Base-by-base conservation (phyloP, 2,888 invertebrate species). In the Acrocera orbiculus region DNA sequence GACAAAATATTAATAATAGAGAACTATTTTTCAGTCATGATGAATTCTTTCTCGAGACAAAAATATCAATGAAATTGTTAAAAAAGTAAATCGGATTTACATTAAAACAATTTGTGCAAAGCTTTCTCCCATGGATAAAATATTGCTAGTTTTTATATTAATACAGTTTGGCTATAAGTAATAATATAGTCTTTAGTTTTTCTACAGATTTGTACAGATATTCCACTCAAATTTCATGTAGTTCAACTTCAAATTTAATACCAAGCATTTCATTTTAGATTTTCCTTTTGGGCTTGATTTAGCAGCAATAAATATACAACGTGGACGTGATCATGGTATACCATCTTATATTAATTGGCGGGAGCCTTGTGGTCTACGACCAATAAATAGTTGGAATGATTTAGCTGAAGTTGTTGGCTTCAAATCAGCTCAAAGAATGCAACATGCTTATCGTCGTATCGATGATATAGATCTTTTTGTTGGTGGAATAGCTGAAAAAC, bases 401-500 rank as follows among this genome's bases (percentile, higher is more conserved):
- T 61, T 86, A 22, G 65, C 71, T 13, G 66, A 66, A 41, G 67
- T 76, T 0, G 76, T 81, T 64, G 69, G 73, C 1, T 60, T 66
- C 4, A 66, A 70, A 30, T 70, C 72, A 2, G 70, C 69, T 0
- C 63, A 65, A 36, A 71, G 73, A 37, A 66, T 83, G 36, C 65
- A 67, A 35, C 57, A 62, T 36, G 59, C 73, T 32, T 74, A 74
- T 45, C 65, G 71, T 17, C 67, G 76, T 40, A 73, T 85, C 1
- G 77, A 82, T 36, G 87, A 89, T 50, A 73, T 89, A 37, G 87
- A 89, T 52, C 61, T 87, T 2, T 87, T 82, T 51, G 72, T 83
- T 1, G 87, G 77, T 7, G 86, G 80, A 1, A 67, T 87, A 50
- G 76, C 83, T 0, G 87, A 87, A 49, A 69, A 75, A 23, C 80